Conservation (phyloP, 2,797 vertebrate species). For the Morelia viridis region DNA sequence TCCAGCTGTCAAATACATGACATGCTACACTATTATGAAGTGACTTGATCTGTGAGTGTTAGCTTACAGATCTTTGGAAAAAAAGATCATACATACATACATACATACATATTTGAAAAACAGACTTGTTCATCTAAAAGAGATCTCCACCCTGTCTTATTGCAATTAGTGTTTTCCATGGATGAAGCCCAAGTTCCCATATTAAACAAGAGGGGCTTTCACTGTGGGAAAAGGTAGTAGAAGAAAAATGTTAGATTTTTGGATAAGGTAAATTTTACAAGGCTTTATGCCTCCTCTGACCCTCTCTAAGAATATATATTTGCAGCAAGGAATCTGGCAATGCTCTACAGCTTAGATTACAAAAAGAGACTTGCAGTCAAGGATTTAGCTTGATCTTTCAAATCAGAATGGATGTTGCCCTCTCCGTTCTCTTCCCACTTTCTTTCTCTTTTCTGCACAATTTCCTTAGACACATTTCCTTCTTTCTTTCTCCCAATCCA, state of each 20-base stretch:
- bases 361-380: neutral
- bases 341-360: neutral
- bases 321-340: neutral
- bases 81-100: neutral
- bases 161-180: constrained; percentile 15
- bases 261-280: neutral
- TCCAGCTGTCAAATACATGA: neutral
- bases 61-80: neutral
- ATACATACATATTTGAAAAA: neutral
- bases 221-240: neutral
- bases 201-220: constrained; percentile 19
- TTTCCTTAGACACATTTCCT: neutral
- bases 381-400: neutral
- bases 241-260: constrained; percentile 13
- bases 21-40: neutral
- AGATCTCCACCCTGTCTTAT: neutral
- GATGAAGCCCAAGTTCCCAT: constrained; percentile 1
- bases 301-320: neutral
- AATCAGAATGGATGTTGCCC: neutral
- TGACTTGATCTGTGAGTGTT: neutral
- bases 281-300: neutral
- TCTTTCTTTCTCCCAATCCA: neutral
- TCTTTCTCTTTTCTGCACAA: neutral
- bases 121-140: neutral
- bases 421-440: neutral